Conservation (phyloP, 92 coral and sea anemone genomes). For the Zoanthus solanderi region DNA sequence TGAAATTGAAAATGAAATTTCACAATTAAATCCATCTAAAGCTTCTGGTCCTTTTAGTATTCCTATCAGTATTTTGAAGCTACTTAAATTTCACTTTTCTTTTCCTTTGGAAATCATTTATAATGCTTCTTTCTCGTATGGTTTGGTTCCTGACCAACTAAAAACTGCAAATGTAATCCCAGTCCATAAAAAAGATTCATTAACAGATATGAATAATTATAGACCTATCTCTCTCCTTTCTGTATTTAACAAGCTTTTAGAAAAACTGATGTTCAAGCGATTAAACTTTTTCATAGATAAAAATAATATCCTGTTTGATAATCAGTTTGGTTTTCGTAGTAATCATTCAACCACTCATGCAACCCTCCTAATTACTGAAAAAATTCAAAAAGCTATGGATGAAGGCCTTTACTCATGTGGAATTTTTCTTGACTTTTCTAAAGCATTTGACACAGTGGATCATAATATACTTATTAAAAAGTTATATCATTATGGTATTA, state of each 20-base stretch:
- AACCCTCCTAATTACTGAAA: conserved; percentile 21
- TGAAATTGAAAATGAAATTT: conserved; percentile 48
- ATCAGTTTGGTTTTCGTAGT: not conserved
- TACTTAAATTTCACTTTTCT: conserved; percentile 20
- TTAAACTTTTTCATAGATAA: conserved; percentile 31
- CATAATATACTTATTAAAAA: no score
- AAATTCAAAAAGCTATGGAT: no score
- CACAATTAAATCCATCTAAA: conserved; percentile 27
- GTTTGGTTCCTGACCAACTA: conserved; percentile 48
- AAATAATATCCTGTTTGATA: conserved; percentile 29
- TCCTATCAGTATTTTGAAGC: conserved; percentile 42
- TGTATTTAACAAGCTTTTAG: conserved; percentile 16
- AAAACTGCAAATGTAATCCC: conserved; percentile 36
- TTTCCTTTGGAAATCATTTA: conserved; percentile 37
- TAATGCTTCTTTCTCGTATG: conserved; percentile 48
- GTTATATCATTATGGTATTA: no score
- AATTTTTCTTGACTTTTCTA: no score
- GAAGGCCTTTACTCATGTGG: no score
- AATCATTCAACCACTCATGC: conserved; percentile 58
- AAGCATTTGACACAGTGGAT: no score
- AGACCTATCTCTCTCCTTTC: conserved; percentile 18
- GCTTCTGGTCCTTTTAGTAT: not conserved
- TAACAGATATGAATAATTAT: conserved; percentile 33
- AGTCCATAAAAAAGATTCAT: conserved; percentile 52
- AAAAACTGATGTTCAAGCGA: conserved; percentile 39